A percentile compares a stretch with the other conserved stretches of the same genome.
These are phyloP conservation scores for Lordiphosa mommai DNA, from an alignment of 1,140 invertebrate genomes.

Conservation along the genomic window DNA sequence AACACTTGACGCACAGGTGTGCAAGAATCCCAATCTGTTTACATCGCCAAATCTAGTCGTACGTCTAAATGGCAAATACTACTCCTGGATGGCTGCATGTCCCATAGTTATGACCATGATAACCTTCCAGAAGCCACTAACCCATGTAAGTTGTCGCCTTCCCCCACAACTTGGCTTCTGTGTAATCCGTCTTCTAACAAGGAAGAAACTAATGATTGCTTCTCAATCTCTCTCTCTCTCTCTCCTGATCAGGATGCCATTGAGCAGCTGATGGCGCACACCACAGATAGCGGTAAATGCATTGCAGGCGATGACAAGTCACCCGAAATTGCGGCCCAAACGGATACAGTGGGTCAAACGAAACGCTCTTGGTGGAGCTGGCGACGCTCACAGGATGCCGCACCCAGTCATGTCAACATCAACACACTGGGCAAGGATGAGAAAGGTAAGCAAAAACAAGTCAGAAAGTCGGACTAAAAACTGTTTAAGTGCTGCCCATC, in stretches of 20 bases:
- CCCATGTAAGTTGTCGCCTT: slow-evolving; percentile 61
- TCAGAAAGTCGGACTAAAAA: no score
- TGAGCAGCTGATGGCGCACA: slow-evolving; percentile 64
- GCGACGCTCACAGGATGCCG: slow-evolving; percentile 82
- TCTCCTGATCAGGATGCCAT: slow-evolving; percentile 78
- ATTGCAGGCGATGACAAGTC: slow-evolving; percentile 44
- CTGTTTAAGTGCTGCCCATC: no score
- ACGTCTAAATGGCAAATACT: slow-evolving; percentile 91
- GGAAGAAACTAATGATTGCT: no score
- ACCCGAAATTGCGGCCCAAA: slow-evolving; percentile 53
- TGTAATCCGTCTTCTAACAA: not conserved
- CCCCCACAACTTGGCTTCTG: not conserved
- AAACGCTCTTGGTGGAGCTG: slow-evolving; percentile 87
- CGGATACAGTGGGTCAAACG: slow-evolving; percentile 64
- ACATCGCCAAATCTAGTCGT: slow-evolving; percentile 93
- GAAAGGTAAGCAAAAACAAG: slow-evolving; percentile 25
- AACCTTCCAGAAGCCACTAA: slow-evolving; percentile 89
- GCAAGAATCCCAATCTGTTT: slow-evolving; percentile 88
- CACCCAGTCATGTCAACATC: slow-evolving; percentile 34
- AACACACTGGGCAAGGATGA: slow-evolving; percentile 40
- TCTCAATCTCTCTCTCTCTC: no score
- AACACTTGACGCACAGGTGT: slow-evolving; percentile 82
- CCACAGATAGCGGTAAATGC: slow-evolving; percentile 9
- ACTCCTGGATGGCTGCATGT: slow-evolving; percentile 93
- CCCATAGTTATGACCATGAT: slow-evolving; percentile 92